Base-by-base conservation (phyloP, 2,113 vertebrate genomes). In the Epinephelus cyanopodus region DNA sequence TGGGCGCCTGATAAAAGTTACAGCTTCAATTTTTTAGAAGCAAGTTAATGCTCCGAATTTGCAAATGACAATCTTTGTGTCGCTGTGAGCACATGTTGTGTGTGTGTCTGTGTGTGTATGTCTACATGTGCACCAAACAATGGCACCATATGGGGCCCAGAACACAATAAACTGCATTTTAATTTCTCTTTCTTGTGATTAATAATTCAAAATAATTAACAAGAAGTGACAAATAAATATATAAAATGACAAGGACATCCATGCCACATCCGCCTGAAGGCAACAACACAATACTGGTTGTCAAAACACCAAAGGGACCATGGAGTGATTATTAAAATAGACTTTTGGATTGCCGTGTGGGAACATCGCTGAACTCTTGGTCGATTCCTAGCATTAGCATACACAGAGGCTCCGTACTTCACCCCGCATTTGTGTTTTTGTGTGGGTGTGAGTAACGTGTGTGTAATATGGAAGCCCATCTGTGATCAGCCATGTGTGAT, bases 401-500 rank as follows among this genome's bases (percentile, higher is more conserved):
- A 76, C 64, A 63, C 62, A 74, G 48, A 76, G 58, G 62, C 52
- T 29, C 53, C 62, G 65, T 73, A 72, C 83, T 33, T 76, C 71
- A 82, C 5, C 61, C 66, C 25, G 37, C 48, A 13, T 86, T 80
- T 70, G 74, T 54, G 66, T 81, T 76, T 60, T 33, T 62, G 58
- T 47, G 68, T 83, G 81, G 65, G 81, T 77, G 80, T 80, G 79
- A 71, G 77, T 62, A n/a, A 81, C 64, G 65, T 54, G 75, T 74
- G 47, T 62, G 72, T 79, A 71, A 73, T 83, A 85, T 87, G 77
- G 85, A 77, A 73, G 83, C 87, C 88, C 89, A 90, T 94, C 91
- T 93, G 93, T 78, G 86, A 83, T 87, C 89, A 86, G 78, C 86
- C 89, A 83, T 85, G 89, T 92, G 90, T 89, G 90, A 94, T 92